Evolutionary conservation across 2,113 vertebrate species (phyloP).

Genomic region (Empidonax alnorum): DNA sequence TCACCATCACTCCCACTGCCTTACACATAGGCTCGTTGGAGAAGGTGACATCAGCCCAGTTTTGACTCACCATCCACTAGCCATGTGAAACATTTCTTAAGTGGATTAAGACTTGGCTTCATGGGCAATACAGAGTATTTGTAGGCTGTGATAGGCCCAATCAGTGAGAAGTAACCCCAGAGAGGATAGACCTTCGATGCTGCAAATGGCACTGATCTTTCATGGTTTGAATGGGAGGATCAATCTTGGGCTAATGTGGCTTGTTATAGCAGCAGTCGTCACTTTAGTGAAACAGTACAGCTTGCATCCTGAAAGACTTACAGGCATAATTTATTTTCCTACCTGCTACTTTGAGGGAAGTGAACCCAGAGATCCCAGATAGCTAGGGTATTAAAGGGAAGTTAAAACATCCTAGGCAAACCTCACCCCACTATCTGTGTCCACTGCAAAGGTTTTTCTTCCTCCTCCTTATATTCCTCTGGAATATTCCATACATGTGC

Average conservation of each 20-base stretch:
- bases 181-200: neutral
- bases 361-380: neutral
- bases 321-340: neutral
- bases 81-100: neutral
- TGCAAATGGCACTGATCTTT: neutral
- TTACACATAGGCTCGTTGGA: neutral
- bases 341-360: neutral
- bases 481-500: neutral
- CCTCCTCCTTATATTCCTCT: neutral
- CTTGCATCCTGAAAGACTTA: neutral
- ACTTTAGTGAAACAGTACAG: neutral
- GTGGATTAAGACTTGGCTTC: neutral
- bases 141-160: neutral
- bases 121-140: neutral
- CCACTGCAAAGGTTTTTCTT: neutral
- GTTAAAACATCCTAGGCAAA: neutral
- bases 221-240: neutral
- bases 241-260: neutral
- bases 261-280: neutral
- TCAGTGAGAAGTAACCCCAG: neutral
- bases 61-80: neutral
- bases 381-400: neutral
- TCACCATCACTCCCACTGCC: fast-evolving
- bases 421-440: neutral
- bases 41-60: neutral